Conservation (phyloP, 2,888 invertebrate genomes). For the Trileptium ribeirensis region DNA sequence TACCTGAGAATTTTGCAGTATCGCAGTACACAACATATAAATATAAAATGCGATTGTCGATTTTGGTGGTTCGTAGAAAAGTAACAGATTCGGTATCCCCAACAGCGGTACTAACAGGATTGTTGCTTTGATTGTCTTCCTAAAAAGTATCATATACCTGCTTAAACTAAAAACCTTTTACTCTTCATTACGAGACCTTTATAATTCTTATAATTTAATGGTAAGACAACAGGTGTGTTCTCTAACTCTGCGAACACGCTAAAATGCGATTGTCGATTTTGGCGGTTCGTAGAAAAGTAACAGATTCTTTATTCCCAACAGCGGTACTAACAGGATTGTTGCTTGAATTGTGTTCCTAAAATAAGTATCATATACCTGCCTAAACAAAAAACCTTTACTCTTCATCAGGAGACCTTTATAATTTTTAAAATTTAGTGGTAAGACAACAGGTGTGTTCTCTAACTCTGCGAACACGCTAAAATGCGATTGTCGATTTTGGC, state of each 20-base stretch:
- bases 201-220: too few species aligned
- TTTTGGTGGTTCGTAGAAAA: slow-evolving; percentile 55
- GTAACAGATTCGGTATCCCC: slow-evolving; percentile 58
- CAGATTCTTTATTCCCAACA: slow-evolving; percentile 58
- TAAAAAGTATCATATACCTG: slow-evolving; percentile 52
- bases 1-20: slow-evolving; percentile 58
- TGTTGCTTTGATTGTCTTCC: slow-evolving; percentile 58
- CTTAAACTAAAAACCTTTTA: not conserved
- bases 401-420: too few species aligned
- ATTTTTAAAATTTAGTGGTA: too few species aligned
- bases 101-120: slow-evolving; percentile 58
- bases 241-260: too few species aligned
- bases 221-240: too few species aligned
- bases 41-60: slow-evolving; percentile 47
- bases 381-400: too few species aligned
- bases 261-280: slow-evolving; percentile 44
- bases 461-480: too few species aligned
- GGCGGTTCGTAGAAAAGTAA: slow-evolving; percentile 56
- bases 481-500: slow-evolving; percentile 42
- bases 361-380: too few species aligned
- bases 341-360: too few species aligned
- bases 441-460: too few species aligned
- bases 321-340: slow-evolving; percentile 58
- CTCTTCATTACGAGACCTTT: too few species aligned
- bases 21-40: slow-evolving; percentile 57